phyloP scores from a whole-genome alignment of 2,113 vertebrate species.

The Anseranas semipalmata region DNA sequence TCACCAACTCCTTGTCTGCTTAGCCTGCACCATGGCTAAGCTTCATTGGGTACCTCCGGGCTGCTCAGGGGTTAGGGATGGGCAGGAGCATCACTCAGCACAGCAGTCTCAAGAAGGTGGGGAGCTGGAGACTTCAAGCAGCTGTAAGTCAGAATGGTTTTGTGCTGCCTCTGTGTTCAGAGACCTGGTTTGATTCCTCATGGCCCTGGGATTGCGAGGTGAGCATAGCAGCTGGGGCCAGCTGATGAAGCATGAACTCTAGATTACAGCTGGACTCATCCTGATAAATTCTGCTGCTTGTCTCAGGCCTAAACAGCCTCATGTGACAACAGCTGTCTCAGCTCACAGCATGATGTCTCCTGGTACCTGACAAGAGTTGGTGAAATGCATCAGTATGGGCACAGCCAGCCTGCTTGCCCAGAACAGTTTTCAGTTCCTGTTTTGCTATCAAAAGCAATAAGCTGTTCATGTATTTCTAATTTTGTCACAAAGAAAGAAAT shows the following conservation, averaged over 20 bases:
- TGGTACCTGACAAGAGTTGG: not conserved
- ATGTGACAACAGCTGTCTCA: not conserved
- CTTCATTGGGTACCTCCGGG: not conserved
- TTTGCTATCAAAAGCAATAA: not conserved
- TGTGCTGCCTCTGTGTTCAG: not conserved
- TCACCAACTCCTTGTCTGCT: not conserved
- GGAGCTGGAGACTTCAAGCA: not conserved
- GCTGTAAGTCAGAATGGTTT: not conserved
- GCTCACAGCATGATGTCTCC: too few relatives aligned
- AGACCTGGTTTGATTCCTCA: not conserved
- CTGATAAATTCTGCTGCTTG: not conserved
- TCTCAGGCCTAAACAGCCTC: not conserved
- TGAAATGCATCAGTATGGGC: not conserved
- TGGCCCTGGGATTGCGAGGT: not conserved
- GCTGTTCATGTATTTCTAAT: not conserved
- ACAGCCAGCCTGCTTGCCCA: not conserved
- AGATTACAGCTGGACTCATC: not conserved
- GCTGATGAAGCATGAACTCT: not conserved
- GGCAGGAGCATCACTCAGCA: not conserved
- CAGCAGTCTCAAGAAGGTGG: not conserved
- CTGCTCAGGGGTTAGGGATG: not conserved
- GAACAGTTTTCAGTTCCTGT: not conserved
- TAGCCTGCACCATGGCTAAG: not conserved
- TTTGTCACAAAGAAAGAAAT: not conserved
- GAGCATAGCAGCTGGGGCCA: accelerated